Percentiles rank a stretch among this genome's conserved stretches.
phyloP scores from a whole-genome alignment of 1,140 invertebrate species.

The Zaprionus inermis region DNA sequence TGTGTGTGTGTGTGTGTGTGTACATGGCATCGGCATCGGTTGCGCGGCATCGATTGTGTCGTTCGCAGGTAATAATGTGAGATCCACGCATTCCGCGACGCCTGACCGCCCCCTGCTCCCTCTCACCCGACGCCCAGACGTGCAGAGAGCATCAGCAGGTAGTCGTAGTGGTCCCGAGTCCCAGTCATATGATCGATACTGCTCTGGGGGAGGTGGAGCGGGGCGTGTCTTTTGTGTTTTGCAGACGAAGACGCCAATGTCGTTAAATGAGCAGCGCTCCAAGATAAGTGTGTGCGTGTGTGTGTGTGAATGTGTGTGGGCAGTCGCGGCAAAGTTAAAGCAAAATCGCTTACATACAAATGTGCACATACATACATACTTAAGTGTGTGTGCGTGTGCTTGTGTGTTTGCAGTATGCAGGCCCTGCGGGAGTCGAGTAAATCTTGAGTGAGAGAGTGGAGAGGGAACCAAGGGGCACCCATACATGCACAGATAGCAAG shows the following conservation, averaged over 20 bases:
- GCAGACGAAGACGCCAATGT: constrained; percentile 81
- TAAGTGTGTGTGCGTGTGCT: background rate
- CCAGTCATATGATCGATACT: constrained; percentile 71
- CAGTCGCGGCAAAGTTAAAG: constrained; percentile 76
- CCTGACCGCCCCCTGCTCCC: constrained; percentile 15
- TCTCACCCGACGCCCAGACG: background rate
- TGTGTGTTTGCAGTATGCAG: constrained; percentile 29
- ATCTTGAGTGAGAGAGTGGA: background rate
- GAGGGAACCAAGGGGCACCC: constrained; percentile 47
- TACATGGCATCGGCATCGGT: constrained; percentile 27
- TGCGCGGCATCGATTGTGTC: constrained; percentile 78
- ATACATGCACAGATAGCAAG: constrained; percentile 23
- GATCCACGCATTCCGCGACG: constrained; percentile 76
- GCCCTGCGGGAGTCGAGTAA: constrained; percentile 72
- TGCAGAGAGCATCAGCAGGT: constrained; percentile 68
- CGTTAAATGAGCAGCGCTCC: constrained; percentile 73
- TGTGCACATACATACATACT: background rate
- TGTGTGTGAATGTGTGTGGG: constrained; percentile 52
- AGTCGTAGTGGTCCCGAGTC: constrained; percentile 53
- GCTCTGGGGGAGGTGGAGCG: constrained; percentile 48
- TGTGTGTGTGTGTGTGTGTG: background rate
- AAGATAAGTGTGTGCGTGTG: constrained; percentile 20
- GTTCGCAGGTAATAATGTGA: constrained; percentile 83
- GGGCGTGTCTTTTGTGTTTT: constrained; percentile 74
- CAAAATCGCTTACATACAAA: constrained; percentile 70